Evolutionary conservation across 1,140 invertebrate species (phyloP), one percentile per base, ranked within the genome.

Genomic region (Ctenoplectra terminalis): DNA sequence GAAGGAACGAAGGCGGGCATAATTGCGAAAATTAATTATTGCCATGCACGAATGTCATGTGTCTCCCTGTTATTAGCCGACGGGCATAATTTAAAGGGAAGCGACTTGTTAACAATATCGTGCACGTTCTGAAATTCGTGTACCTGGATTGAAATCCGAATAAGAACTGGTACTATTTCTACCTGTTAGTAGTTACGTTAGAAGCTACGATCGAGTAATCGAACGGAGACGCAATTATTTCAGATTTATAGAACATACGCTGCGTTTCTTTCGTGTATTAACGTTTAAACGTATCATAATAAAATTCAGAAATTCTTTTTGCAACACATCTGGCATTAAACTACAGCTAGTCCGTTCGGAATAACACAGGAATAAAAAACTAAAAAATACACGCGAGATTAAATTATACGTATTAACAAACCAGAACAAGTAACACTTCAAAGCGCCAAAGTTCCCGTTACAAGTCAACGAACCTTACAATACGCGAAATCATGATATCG

Each of bases 1-100:
- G 61, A 86, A 63, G 81, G 63, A 71, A 73, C 79, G 82, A 79
- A 67, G 70, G 76, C 79, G 81, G 82, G 84, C 79, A 88, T 92
- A 92, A 93, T 93, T 91, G 89, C 84, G 90, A 91, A 91, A 93
- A 93, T 94, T 93, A 93, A 93, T 93, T 93, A 93, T 92, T 90
- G 86, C 87, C 90, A 83, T 90, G 89, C 90, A 92, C 91, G 89
- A 92, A 92, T 92, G 91, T 93, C 92, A 92, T 91, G 89, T 88
- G 88, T 89, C 87, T 91, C 77, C 85, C 89, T 88, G 88, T 93
- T 91, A 93, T 93, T 94, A 92, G 87, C 90, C 88, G 81, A 74
- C 86, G 88, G 90, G 88, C 88, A 92, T 92, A 93, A 93, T 92
- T 92, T 89, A 92, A 90, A 91, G 88, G 90, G 83, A 83, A 83